These are phyloP conservation scores for Ooceraea biroi DNA, from an alignment of 1,140 invertebrate genomes.

Conservation along the genomic window DNA sequence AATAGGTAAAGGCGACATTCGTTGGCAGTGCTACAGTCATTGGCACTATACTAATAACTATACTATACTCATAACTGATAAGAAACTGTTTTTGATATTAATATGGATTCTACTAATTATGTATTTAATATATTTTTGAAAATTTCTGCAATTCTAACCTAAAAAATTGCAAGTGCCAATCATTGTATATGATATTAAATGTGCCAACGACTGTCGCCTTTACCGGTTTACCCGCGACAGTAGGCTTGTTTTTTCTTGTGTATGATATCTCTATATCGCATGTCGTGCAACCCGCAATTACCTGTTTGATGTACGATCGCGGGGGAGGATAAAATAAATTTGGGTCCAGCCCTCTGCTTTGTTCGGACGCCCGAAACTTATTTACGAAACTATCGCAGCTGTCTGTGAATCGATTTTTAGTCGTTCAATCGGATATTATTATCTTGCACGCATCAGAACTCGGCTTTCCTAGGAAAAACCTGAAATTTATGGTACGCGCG, in stretches of 20 bases:
- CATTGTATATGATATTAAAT: no score
- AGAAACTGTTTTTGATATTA: no score
- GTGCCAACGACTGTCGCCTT: no score
- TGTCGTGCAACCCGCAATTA: constrained; percentile 53
- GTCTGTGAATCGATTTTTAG: constrained; percentile 52
- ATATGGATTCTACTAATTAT: no score
- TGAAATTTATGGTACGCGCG: constrained; percentile 54
- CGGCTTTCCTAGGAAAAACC: constrained; percentile 15
- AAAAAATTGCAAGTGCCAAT: no score
- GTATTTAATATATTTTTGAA: no score
- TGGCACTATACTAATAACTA: no score
- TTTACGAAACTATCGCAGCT: constrained; percentile 62
- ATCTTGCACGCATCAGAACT: constrained; percentile 66
- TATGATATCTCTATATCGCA: constrained; percentile 31
- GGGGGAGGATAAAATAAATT: constrained; percentile 61
- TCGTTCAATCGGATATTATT: constrained; percentile 65
- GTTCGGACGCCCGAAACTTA: constrained; percentile 47
- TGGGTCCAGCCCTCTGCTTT: constrained; percentile 34
- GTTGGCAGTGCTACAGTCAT: no score
- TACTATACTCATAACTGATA: no score
- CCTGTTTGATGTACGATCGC: constrained; percentile 57
- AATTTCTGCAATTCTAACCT: no score
- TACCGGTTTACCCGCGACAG: no score
- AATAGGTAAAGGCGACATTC: no score
- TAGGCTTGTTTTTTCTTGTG: constrained; percentile 7